These are phyloP conservation scores for Mus caroli DNA, from an alignment of 2,797 vertebrate genomes.

Conservation along the genomic window DNA sequence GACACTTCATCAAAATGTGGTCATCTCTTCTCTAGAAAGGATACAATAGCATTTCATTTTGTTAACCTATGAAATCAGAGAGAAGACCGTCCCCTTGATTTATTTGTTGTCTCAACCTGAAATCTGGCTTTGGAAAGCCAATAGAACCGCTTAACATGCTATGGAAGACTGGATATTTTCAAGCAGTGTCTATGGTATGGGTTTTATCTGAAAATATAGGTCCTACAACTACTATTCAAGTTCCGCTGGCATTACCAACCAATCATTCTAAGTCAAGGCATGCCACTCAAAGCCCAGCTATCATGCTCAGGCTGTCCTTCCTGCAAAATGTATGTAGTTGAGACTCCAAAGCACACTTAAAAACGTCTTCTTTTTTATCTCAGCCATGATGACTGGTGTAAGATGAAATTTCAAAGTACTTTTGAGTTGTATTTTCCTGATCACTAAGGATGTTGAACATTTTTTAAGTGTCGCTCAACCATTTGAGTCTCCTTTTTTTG, in stretches of 20 bases:
- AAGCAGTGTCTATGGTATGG: background rate
- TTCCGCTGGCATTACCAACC: background rate
- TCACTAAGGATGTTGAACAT: background rate
- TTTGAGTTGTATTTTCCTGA: background rate
- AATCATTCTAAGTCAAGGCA: constrained; percentile 10
- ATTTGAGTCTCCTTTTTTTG: background rate
- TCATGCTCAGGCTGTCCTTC: background rate
- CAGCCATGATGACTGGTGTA: background rate
- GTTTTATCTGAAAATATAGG: background rate
- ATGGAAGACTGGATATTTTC: constrained; percentile 6
- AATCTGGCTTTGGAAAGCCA: constrained; percentile 33
- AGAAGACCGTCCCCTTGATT: constrained; percentile 21
- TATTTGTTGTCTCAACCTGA: constrained; percentile 43
- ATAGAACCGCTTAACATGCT: background rate
- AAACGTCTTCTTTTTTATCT: constrained; percentile 24
- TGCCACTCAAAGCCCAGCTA: background rate
- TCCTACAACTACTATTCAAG: constrained; percentile 31
- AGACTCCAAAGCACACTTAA: background rate
- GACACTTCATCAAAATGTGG: background rate
- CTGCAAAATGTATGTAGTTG: background rate
- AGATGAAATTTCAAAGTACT: background rate
- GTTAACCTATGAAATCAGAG: constrained; percentile 7
- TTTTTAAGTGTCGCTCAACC: background rate
- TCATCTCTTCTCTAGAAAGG: constrained; percentile 31
- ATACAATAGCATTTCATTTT: constrained; percentile 39